Evolutionary conservation across 2,113 vertebrate genomes (phyloP).

Genomic region (Furnarius figulus): DNA sequence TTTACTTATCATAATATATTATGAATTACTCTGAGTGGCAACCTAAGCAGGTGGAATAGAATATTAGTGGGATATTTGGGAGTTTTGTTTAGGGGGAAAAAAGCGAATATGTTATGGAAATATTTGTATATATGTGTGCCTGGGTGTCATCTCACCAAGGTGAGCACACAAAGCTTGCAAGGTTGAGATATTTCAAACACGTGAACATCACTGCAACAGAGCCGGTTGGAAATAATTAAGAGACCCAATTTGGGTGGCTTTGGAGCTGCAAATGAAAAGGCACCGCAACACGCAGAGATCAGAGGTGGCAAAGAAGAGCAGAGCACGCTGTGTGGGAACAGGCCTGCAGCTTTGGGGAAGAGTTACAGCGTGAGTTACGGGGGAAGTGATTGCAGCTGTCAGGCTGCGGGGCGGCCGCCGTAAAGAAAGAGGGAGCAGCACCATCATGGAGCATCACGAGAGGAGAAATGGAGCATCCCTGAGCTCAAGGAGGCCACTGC

Average conservation of each 20-base stretch:
- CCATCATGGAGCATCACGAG: not conserved
- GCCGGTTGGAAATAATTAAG: not conserved
- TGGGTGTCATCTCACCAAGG: not conserved
- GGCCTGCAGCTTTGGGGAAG: not conserved
- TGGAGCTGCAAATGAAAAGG: not conserved
- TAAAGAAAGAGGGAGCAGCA: not conserved
- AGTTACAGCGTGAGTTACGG: not conserved
- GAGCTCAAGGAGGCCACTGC: not conserved
- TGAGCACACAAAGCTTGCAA: not conserved
- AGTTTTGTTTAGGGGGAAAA: not conserved
- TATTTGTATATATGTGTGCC: not conserved
- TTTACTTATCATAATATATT: conserved; percentile 47
- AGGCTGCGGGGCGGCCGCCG: not conserved
- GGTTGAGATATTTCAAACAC: not conserved
- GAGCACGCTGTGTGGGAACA: not conserved
- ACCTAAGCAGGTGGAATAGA: not conserved
- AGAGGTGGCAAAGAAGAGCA: not conserved
- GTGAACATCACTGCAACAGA: not conserved
- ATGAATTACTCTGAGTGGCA: conserved; percentile 48
- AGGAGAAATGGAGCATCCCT: not conserved
- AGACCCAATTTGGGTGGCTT: not conserved
- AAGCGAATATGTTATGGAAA: not conserved
- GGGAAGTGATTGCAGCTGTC: conserved; percentile 19
- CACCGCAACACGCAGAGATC: not conserved
- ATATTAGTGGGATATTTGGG: not conserved